Evolutionary conservation across 2,797 vertebrate species (phyloP).

Genomic region (Trichosurus vulpecula): DNA sequence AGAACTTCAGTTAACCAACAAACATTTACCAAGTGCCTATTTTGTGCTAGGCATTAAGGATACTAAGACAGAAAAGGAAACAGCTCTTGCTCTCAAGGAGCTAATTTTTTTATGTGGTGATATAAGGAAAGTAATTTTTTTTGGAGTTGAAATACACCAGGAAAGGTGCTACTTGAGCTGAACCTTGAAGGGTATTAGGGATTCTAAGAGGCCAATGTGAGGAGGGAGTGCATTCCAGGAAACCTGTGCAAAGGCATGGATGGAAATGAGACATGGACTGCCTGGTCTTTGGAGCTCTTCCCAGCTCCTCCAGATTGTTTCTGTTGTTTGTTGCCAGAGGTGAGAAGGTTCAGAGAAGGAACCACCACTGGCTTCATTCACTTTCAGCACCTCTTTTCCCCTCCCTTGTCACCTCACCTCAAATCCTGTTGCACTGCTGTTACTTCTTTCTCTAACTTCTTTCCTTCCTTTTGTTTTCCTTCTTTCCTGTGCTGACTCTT

Average conservation of each 20-base stretch:
- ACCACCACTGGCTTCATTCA: not conserved
- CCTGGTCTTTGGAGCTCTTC: not conserved
- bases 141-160: not conserved
- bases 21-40: not conserved
- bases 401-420: not conserved
- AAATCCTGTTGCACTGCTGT: not conserved
- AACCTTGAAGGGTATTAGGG: not conserved
- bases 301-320: not conserved
- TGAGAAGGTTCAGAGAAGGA: not conserved
- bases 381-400: not conserved
- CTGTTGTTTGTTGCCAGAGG: not conserved
- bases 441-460: not conserved
- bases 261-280: not conserved
- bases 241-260: not conserved
- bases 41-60: not conserved
- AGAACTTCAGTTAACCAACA: not conserved
- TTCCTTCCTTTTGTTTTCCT: too few relatives aligned
- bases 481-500: not conserved
- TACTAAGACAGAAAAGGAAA: not conserved
- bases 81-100: not conserved
- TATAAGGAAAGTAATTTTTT: not conserved
- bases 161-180: not conserved
- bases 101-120: not conserved
- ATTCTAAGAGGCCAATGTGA: not conserved
- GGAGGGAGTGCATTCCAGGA: not conserved